Evolutionary conservation across 1,140 invertebrate species (phyloP).

Genomic region (Drosophila melanica): DNA sequence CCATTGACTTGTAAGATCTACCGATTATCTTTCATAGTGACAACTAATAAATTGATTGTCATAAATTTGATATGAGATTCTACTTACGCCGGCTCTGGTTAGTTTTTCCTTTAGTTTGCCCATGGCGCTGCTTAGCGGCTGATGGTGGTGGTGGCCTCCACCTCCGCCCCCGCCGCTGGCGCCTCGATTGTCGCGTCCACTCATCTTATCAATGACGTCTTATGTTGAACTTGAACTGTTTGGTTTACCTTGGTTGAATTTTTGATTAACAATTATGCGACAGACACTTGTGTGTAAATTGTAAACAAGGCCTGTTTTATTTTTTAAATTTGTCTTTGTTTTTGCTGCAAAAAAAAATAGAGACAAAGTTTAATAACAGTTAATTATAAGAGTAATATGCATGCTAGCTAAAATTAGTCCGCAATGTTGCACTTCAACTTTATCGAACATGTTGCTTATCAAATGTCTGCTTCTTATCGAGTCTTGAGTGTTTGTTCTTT

Average conservation of each 20-base stretch:
- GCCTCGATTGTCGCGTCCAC: constrained; percentile 80
- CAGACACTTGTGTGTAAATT: constrained; percentile 21
- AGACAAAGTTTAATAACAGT: constrained; percentile 3
- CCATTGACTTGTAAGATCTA: not conserved
- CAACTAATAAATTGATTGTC: no score
- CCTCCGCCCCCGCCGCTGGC: constrained; percentile 64
- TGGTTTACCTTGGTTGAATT: constrained; percentile 26
- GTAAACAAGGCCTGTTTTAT: constrained; percentile 32
- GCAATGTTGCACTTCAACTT: no score
- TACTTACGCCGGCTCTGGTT: constrained; percentile 74
- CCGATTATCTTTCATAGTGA: not conserved
- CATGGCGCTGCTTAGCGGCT: constrained; percentile 80
- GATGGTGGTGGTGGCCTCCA: constrained; percentile 67
- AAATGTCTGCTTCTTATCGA: constrained; percentile 18
- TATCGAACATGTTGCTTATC: no score
- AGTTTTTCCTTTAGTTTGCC: constrained; percentile 83
- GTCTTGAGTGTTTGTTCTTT: constrained; percentile 18
- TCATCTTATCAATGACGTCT: constrained; percentile 73
- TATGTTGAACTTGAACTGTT: constrained; percentile 67
- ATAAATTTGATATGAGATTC: no score
- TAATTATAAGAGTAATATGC: not conserved
- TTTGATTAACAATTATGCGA: constrained; percentile 3
- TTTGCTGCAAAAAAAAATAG: constrained; percentile 65
- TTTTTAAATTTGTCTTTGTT: constrained; percentile 48
- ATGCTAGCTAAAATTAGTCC: not conserved